A percentile compares a stretch with the other conserved stretches of the same genome.
Evolutionary conservation across 2,888 invertebrate genomes (phyloP).

Genomic region (Xestia ashworthii): DNA sequence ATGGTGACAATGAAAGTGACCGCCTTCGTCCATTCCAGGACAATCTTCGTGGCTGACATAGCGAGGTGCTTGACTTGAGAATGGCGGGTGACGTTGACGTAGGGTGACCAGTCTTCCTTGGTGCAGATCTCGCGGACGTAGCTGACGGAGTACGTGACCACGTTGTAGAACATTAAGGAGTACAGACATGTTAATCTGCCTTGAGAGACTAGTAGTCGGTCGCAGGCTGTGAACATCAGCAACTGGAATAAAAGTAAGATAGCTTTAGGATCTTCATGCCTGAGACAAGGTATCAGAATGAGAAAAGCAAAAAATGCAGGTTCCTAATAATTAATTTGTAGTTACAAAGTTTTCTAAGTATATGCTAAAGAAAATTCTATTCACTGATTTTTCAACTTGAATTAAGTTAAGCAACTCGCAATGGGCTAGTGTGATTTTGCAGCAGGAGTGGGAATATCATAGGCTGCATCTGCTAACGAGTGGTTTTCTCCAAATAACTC

Average conservation of each 20-base stretch:
- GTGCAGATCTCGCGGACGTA: conserved; percentile 94
- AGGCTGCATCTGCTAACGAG: too few species aligned
- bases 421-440: neutral
- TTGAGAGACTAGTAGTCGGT: conserved; percentile 91
- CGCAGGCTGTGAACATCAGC: conserved; percentile 94
- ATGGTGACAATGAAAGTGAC: conserved; percentile 95
- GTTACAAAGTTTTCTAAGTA: neutral
- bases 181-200: conserved; percentile 93
- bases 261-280: neutral
- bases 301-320: neutral
- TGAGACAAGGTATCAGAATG: neutral
- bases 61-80: conserved; percentile 94
- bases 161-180: conserved; percentile 95
- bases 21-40: conserved; percentile 95
- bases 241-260: conserved; percentile 86
- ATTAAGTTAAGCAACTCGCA: neutral
- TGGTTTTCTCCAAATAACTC: too few species aligned
- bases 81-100: conserved; percentile 93
- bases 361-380: neutral
- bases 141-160: conserved; percentile 94
- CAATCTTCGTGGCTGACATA: conserved; percentile 95
- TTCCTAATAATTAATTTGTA: neutral
- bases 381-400: neutral
- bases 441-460: neutral
- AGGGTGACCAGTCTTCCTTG: conserved; percentile 95